A percentile compares a stretch with the other conserved stretches of the same genome.
These are phyloP conservation scores for Argyrosomus regius DNA, from an alignment of 2,797 vertebrate genomes.

Conservation along the genomic window DNA sequence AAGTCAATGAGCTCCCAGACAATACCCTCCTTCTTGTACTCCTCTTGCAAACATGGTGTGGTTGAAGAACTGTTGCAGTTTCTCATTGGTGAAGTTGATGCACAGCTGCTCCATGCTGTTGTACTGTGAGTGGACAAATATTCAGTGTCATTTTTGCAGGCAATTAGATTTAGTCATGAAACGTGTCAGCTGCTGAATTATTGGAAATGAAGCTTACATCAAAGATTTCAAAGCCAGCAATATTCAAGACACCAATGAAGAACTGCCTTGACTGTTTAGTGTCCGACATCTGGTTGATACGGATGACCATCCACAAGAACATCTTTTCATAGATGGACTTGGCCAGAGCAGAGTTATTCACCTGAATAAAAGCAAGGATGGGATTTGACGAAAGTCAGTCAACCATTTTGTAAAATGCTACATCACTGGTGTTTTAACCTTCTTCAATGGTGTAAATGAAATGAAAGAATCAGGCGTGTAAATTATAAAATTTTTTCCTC, in stretches of 20 bases:
- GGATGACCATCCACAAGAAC: slow-evolving; percentile 91
- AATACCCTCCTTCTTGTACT: slow-evolving; percentile 88
- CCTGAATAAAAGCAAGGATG: too few relatives aligned
- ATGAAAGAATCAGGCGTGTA: too few relatives aligned
- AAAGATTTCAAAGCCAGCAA: slow-evolving; percentile 96
- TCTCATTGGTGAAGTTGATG: slow-evolving; percentile 88
- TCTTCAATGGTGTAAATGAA: too few relatives aligned
- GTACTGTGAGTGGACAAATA: slow-evolving; percentile 49
- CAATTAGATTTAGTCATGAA: neutral
- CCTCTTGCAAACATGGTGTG: slow-evolving; percentile 87
- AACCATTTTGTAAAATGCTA: neutral
- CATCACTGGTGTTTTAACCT: neutral
- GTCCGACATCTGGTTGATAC: slow-evolving; percentile 94
- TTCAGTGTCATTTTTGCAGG: neutral
- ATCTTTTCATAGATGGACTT: too few relatives aligned
- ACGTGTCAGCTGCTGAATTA: too few relatives aligned
- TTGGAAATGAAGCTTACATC: slow-evolving; percentile 80
- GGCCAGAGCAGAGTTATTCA: too few relatives aligned
- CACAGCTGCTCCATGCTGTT: slow-evolving; percentile 84
- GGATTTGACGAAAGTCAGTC: neutral
- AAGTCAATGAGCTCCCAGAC: slow-evolving; percentile 89
- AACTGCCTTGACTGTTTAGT: slow-evolving; percentile 92
- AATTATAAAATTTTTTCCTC: too few relatives aligned
- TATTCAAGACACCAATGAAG: slow-evolving; percentile 94
- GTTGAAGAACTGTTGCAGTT: slow-evolving; percentile 86